Percentiles rank a stretch among this genome's conserved stretches.
These are phyloP conservation scores for Autographa gamma DNA, from an alignment of 2,888 invertebrate genomes.

Conservation along the genomic window DNA sequence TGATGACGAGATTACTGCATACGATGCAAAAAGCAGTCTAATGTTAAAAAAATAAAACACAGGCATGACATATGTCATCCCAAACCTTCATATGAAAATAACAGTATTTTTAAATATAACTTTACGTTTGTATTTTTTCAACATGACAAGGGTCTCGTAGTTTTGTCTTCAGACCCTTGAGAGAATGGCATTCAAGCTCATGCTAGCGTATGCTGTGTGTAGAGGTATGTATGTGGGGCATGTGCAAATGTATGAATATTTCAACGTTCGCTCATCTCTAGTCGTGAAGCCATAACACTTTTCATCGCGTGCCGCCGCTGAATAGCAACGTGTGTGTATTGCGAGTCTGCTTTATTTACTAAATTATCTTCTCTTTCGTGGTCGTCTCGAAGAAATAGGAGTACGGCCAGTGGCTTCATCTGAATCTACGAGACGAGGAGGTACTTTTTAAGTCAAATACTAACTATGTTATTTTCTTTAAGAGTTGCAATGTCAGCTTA, in stretches of 20 bases:
- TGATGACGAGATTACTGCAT: not conserved
- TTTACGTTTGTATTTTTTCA: not conserved
- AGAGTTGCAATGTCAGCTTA: too few relatives aligned
- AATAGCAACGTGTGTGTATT: constrained; percentile 5
- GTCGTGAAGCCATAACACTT: constrained; percentile 22
- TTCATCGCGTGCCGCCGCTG: constrained; percentile 6
- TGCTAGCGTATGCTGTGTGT: not conserved
- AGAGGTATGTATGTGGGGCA: constrained; percentile 7
- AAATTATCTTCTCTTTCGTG: not conserved
- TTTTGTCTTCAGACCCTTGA: not conserved
- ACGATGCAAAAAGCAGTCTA: not conserved
- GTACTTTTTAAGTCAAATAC: not conserved
- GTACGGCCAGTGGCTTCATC: not conserved
- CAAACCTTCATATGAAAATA: too few relatives aligned
- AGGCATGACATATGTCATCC: too few relatives aligned
- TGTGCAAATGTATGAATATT: constrained; percentile 27
- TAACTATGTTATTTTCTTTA: too few relatives aligned
- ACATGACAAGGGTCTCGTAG: not conserved
- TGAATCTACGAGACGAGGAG: not conserved
- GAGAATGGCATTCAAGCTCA: not conserved
- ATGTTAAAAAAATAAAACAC: not conserved
- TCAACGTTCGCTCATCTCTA: constrained; percentile 21
- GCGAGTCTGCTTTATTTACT: constrained; percentile 6
- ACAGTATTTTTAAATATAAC: not conserved
- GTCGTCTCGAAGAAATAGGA: not conserved